Conservation (phyloP, 2,113 vertebrate species). For the Stigmatopora argus region DNA sequence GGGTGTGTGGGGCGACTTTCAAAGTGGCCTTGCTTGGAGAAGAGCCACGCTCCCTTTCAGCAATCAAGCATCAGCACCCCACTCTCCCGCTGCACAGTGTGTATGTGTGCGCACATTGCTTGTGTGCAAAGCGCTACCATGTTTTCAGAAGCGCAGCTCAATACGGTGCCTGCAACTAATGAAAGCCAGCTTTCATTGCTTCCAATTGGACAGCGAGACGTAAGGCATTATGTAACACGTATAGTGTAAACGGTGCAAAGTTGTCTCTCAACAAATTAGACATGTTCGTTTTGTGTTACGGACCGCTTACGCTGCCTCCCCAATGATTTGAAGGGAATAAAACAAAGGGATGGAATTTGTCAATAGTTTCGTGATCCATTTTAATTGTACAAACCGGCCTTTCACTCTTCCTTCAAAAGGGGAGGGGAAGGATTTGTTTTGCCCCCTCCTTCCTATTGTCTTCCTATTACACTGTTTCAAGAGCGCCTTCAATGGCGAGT, state of each 20-base stretch:
- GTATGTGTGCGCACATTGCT: conserved; percentile 21
- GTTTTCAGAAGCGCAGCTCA: conserved; percentile 70
- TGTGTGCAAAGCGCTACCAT: conserved; percentile 60
- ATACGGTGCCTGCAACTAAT: conserved; percentile 66
- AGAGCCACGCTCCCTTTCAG: conserved; percentile 62
- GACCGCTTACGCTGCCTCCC: background rate
- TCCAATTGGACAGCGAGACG: conserved; percentile 53
- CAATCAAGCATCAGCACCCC: conserved; percentile 49
- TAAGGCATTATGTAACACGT: conserved; percentile 67
- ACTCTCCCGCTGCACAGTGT: conserved; percentile 42
- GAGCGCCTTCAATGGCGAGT: too few species aligned
- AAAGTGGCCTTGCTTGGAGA: conserved; percentile 63
- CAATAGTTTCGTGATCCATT: background rate
- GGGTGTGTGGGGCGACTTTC: conserved; percentile 49
- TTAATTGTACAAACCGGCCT: background rate
- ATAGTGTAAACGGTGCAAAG: conserved; percentile 69
- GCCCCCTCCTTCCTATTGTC: too few species aligned
- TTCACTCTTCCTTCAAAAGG: too few species aligned
- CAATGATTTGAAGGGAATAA: background rate
- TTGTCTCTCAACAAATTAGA: conserved; percentile 68
- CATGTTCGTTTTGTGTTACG: conserved; percentile 53
- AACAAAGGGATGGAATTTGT: background rate
- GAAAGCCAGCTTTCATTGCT: conserved; percentile 71
- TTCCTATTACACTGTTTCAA: too few species aligned
- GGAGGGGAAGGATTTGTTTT: too few species aligned